Percentiles rank a stretch among this genome's conserved stretches.
phyloP scores from a whole-genome alignment of 1,140 invertebrate species.

The Bombus difficillimus region DNA sequence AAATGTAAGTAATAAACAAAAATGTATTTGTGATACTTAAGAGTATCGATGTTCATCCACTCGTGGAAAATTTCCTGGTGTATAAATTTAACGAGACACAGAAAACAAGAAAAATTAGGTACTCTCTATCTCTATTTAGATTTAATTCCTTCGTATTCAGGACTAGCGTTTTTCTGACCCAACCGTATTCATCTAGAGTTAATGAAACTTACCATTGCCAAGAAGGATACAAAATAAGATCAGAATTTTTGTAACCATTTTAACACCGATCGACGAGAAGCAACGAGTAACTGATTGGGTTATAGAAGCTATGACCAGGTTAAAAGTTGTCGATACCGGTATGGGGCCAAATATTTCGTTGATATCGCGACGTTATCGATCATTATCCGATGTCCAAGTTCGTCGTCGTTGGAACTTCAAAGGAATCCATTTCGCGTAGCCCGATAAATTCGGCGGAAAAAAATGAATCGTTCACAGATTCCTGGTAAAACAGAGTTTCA shows the following conservation, averaged over 20 bases:
- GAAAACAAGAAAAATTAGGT: no score
- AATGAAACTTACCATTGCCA: conserved; percentile 32
- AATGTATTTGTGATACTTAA: no score
- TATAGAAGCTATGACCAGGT: background rate
- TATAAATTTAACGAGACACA: background rate
- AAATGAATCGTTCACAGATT: background rate
- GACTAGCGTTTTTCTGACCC: accelerated
- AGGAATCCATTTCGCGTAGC: conserved; percentile 34
- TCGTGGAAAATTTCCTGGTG: no score
- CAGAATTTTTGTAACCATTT: conserved; percentile 33
- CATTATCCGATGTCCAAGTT: background rate
- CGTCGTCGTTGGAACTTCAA: conserved; percentile 34
- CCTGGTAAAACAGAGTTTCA: background rate
- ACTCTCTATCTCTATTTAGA: no score
- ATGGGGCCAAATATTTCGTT: background rate
- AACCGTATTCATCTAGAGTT: background rate
- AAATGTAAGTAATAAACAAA: no score
- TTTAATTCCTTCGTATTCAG: no score
- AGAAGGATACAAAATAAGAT: conserved; percentile 26
- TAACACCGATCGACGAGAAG: background rate
- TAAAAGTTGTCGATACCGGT: background rate
- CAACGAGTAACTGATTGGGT: background rate
- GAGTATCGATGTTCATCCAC: no score
- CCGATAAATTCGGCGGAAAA: background rate
- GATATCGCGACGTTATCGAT: conserved; percentile 47